Evolutionary conservation across 2,888 invertebrate species (phyloP), one percentile per base, ranked within the genome.

Genomic region (Hemicrepidius hirtus): DNA sequence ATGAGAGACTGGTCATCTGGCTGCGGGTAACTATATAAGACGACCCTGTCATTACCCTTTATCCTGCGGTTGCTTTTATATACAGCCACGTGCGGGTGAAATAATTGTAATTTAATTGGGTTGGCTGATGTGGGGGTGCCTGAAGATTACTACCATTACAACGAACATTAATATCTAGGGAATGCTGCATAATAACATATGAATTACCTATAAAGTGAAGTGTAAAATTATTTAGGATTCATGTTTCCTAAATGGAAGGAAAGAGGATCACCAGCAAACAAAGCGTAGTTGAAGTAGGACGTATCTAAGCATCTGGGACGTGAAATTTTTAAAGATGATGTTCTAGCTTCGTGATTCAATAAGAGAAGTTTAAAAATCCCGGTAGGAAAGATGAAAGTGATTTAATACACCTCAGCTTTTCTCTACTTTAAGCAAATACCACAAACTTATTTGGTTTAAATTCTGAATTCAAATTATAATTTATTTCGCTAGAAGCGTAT

Each of bases 101-200:
- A 71, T 71, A 71, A 71, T 71, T 71, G 70, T 50, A 65, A 64
- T 65, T 71, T 71, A 71, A 71, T 71, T 71, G 65, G 70, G 65
- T 59, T 59, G 59, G 40, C 32, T 71, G 59, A 71, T 71, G 59
- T 65, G 50, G 59, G 70, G 64, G 49, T 65, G 59, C 41, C 40
- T 71, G 64, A 49, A 71, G 53, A 65, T 65, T 71, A 65, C 70
- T 53, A 55, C 50, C 55, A 64, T 64, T 69, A 69, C 53, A 57
- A 44, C 50, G 32, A 69, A 64, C 63, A 63, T 63, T 64, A 64
- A 69, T 55, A 20, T 69, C 63, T 37, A 55, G 57, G 21, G 55
- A 69, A 63, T 63, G 63, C 55, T 40, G 32, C 59, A 40, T 68
- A 68, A 68, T 60, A 62, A 62, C 62, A 49, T 53, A 68, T 60